Evolutionary conservation across 2,797 vertebrate species (phyloP), one percentile per base, ranked within the genome.

Genomic region (Leptoclinus maculatus): DNA sequence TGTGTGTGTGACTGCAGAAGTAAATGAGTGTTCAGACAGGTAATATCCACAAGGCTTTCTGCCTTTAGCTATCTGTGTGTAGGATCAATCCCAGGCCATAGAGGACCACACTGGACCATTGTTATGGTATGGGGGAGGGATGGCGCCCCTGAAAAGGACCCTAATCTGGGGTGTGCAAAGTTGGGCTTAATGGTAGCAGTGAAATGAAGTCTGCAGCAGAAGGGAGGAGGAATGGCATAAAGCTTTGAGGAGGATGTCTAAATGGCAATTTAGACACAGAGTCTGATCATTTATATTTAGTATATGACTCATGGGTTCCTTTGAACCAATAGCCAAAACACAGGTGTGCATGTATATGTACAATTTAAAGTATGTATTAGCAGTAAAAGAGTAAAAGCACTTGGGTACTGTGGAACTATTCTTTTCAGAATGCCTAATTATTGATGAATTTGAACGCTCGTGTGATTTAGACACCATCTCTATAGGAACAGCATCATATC

Each of bases 81-180:
- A 66, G 68, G 86, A 91, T 91, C 91, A 85, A 23, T 65, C 49
- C 57, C 60, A 57, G 83, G 81, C 78, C 66, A 51, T 0, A 3
- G 34, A 70, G 71, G 81, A 68, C 83, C 83, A 94, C 89, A 92
- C 83, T 88, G 88, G 64, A 84, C 78, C 90, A 90, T 92, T 91
- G 93, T 94, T 92, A n/a, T 21, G 21, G 71, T 4, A 17, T 62
- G 82, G 87, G 88, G 87, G 88, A 82, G 87, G 90, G 87, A 57
- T 1, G 32, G 69, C 36, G 8, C n/a, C 23, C 10, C 23, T 87
- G 84, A 84, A 91, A 87, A 72, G 83, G 71, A 73, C 70, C 78
- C 83, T 93, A 91, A 92, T 91, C 92, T 88, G 66, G 62, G 83
- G 83, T 78, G 77, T 64, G 79, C 57, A 81, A 72, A 85, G 71